Conservation (phyloP, 2,113 vertebrate species). For the Scophthalmus maximus region DNA sequence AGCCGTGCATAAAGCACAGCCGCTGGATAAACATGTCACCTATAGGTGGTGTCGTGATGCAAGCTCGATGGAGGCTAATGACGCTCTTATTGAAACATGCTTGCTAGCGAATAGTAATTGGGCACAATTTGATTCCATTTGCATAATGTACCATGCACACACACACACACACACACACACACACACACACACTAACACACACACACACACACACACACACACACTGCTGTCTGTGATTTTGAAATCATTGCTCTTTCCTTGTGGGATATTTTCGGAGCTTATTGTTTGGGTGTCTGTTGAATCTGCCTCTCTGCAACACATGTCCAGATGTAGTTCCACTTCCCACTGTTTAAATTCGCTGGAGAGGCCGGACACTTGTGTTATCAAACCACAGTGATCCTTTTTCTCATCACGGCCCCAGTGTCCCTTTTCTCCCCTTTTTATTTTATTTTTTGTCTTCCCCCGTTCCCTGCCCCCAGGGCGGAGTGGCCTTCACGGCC, state of each 20-base stretch:
- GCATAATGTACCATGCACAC: conserved; percentile 23
- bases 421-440: conserved; percentile 42
- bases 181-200: not conserved
- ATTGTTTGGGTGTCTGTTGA: conserved; percentile 42
- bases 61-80: conserved; percentile 24
- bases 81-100: conserved; percentile 43
- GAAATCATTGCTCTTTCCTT: conserved; percentile 28
- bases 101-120: conserved; percentile 35
- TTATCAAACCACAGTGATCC: conserved; percentile 67
- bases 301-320: conserved; percentile 23
- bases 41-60: conserved; percentile 40
- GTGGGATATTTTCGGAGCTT: conserved; percentile 47
- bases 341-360: conserved; percentile 33
- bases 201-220: conserved; percentile 10
- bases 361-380: conserved; percentile 42
- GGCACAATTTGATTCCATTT: conserved; percentile 51
- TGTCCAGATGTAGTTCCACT: conserved; percentile 28
- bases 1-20: conserved; percentile 32
- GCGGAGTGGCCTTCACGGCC: conserved; percentile 74
- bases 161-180: conserved; percentile 9
- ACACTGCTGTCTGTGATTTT: conserved; percentile 23
- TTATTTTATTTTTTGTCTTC: conserved; percentile 35
- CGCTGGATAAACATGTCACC: conserved; percentile 53
- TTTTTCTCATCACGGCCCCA: conserved; percentile 63
- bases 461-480: conserved; percentile 53